Conservation (phyloP, 1,140 invertebrate genomes). For the Thaumetopoea pityocampa region DNA sequence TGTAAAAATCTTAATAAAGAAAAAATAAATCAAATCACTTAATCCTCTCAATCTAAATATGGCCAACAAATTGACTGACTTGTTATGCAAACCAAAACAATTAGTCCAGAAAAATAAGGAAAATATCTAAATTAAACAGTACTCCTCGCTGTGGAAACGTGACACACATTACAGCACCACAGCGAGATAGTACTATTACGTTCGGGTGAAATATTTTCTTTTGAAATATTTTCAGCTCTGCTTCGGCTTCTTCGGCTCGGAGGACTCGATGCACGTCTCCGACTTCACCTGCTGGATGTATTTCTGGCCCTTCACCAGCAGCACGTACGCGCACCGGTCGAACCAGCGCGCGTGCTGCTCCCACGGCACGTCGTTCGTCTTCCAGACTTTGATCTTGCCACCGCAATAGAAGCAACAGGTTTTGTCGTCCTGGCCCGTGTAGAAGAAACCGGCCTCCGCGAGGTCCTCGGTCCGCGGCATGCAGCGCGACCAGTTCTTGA, state of each 20-base stretch:
- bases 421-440: constrained; percentile 88
- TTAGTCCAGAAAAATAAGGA: no score
- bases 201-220: no score
- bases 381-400: constrained; percentile 91
- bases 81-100: no score
- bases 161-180: no score
- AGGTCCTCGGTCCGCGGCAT: constrained; percentile 86
- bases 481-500: constrained; percentile 83
- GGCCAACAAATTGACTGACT: no score
- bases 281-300: constrained; percentile 75
- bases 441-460: constrained; percentile 92
- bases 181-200: no score
- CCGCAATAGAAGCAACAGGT: constrained; percentile 92
- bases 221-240: constrained; percentile 52
- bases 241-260: constrained; percentile 79
- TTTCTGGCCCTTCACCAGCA: constrained; percentile 83
- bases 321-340: constrained; percentile 84
- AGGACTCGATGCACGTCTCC: constrained; percentile 79
- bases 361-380: constrained; percentile 89
- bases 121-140: no score
- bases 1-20: no score
- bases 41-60: no score
- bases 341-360: constrained; percentile 92
- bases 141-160: no score
- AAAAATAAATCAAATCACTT: no score